Evolutionary conservation across 2,888 invertebrate species (phyloP), one percentile per base, ranked within the genome.

Genomic region (Schizaphis graminum): DNA sequence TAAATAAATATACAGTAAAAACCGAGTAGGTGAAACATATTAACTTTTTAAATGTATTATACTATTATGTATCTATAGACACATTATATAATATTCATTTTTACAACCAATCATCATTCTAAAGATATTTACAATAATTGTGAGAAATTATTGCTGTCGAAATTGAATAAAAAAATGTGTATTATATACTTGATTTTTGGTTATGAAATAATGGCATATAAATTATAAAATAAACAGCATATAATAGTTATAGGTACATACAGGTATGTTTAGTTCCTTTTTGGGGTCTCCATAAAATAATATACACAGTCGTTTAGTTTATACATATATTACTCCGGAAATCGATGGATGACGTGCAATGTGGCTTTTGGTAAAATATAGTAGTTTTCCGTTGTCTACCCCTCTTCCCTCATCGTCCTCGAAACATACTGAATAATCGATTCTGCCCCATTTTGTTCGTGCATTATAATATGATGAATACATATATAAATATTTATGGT

Each of bases 341-440:
- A 94, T 94, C 93, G 93, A 94, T 94, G 93, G 56, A 85, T 86
- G 93, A 89, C 93, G 89, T 85, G 89, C 89, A 85, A 57, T 21
- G 56, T 41, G 44, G 89, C n/a, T 88, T 84, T 77, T 28, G 93
- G 93, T 85, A 57, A 85, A 93, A 93, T 93, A 84, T 89, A 84
- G 56, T 87, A 77, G 84, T 93, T 88, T 92, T 89, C 53, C 67
- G 67, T 88, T 44, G 53, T 84, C 88, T 89, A 89, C 93, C 56
- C 44, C 89, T 35, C 84, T 77, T 77, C 77, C 35, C 77, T 35
- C 67, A 67, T 3, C n/a, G 56, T 93, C 53, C n/a, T 26, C 44
- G 24, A 89, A 94, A 93, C 89, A 47, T 56, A 84, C 93, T 4
- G 47, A 86, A 94, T 94, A 90, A 94, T 94, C 93, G 93, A 94